Conservation (phyloP, 1,140 invertebrate genomes). For the Bombus picipes region DNA sequence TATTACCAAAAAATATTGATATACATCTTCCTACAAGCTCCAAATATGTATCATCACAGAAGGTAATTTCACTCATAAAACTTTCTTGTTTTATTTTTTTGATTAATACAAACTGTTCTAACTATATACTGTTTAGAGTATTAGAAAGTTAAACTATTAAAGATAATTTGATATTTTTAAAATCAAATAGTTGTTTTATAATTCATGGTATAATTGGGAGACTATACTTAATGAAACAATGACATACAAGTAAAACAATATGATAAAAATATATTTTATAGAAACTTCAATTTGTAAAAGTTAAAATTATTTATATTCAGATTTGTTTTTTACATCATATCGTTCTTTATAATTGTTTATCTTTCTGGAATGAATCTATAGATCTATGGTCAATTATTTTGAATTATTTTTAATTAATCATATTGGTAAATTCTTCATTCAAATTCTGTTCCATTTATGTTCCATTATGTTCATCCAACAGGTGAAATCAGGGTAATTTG, state of each 20-base stretch:
- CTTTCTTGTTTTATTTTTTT: neutral
- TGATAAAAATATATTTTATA: neutral
- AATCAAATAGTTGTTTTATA: neutral
- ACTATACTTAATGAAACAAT: neutral
- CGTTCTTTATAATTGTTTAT: neutral
- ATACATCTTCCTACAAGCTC: slow-evolving; percentile 19
- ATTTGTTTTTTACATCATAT: neutral
- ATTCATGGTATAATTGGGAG: neutral
- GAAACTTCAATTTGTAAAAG: neutral
- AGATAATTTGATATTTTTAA: neutral
- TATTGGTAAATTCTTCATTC: neutral
- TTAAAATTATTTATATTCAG: neutral
- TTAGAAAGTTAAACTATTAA: neutral
- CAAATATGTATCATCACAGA: slow-evolving; percentile 27
- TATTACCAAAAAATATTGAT: slow-evolving; percentile 36
- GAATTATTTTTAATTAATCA: too few relatives aligned
- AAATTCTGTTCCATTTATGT: neutral
- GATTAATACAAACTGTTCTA: neutral
- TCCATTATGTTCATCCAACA: neutral
- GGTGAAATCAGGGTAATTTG: neutral
- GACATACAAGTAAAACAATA: neutral
- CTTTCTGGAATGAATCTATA: neutral
- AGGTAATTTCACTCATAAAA: slow-evolving; percentile 32
- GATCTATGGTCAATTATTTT: neutral
- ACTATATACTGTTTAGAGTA: neutral